These are phyloP conservation scores for Ceriagrion tenellum DNA, from an alignment of 2,888 invertebrate genomes.

Conservation along the genomic window DNA sequence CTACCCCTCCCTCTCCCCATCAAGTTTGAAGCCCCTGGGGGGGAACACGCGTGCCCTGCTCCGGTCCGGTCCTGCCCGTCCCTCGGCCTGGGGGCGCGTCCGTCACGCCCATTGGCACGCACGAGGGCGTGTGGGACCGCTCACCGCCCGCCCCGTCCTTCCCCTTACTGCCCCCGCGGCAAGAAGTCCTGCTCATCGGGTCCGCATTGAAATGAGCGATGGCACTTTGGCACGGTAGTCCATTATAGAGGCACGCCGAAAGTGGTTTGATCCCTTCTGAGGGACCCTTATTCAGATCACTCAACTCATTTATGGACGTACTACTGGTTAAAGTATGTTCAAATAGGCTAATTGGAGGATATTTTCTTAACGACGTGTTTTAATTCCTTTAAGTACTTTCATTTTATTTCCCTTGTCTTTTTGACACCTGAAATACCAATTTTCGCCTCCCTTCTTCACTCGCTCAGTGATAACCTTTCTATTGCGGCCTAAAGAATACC, in stretches of 20 bases:
- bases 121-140: background rate
- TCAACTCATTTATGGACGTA: background rate
- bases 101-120: background rate
- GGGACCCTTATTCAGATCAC: background rate
- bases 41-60: too few relatives aligned
- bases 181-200: background rate
- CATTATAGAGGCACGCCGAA: background rate
- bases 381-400: too few relatives aligned
- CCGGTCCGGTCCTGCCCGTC: too few relatives aligned
- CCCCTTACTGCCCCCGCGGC: background rate
- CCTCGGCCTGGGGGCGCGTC: too few relatives aligned
- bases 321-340: too few relatives aligned
- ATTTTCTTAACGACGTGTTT: too few relatives aligned
- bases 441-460: too few relatives aligned
- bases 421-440: too few relatives aligned
- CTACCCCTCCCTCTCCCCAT: background rate
- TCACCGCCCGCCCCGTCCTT: background rate
- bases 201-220: constrained; percentile 3
- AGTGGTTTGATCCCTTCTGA: background rate
- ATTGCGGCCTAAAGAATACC: too few relatives aligned
- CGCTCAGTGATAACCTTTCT: too few relatives aligned
- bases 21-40: background rate
- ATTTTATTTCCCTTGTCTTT: too few relatives aligned
- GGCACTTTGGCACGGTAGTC: background rate
- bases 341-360: too few relatives aligned